Evolutionary conservation across 2,888 invertebrate genomes (phyloP), one percentile per base, ranked within the genome.

Genomic region (Drosophila lacicola): DNA sequence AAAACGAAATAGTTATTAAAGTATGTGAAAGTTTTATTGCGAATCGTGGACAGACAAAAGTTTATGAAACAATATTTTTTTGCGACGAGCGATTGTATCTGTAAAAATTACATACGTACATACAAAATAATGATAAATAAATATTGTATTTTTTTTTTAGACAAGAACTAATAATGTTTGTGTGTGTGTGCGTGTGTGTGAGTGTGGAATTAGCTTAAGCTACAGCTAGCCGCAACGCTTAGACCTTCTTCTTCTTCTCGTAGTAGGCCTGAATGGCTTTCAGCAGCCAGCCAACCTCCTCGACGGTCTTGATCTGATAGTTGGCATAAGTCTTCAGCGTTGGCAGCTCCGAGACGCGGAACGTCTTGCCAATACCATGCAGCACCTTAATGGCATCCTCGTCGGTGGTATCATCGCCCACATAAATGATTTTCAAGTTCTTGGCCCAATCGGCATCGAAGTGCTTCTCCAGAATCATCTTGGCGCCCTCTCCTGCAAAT

Each of bases 301-400:
- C 95, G 0, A 96, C 95, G 66, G 95, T 95, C 19, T 96, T 95
- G 72, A 96, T 92, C 84, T 96, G 95, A 62, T 95, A 93, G 83
- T 96, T 95, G 8, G 96, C 96, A 19, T 95, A 95, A 39, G 96
- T 96, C 82, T 95, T 94, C 57, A 96, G 94, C 62, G 95, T 95
- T 77, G 95, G 94, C 36, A 95, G 94, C 14, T 95, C 94, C 1
- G 96, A 95, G 3, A 96, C 95, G 70, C 96, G 94, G 93, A 96
- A 96, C 14, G 96, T 96, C 42, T 95, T 95, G 11, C 96, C 96
- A 94, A 92, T 90, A 64, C 91, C 92, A 53, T 82, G 79, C 46
- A 92, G 82, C 70, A 97, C 96, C 94, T 95, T 94, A 95, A 97
- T 97, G 50, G 97, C 97, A 91, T 97, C 97, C 93, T 97, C 97